phyloP scores from a whole-genome alignment of 2,888 invertebrate species.

The Ophonus ardosiacus region DNA sequence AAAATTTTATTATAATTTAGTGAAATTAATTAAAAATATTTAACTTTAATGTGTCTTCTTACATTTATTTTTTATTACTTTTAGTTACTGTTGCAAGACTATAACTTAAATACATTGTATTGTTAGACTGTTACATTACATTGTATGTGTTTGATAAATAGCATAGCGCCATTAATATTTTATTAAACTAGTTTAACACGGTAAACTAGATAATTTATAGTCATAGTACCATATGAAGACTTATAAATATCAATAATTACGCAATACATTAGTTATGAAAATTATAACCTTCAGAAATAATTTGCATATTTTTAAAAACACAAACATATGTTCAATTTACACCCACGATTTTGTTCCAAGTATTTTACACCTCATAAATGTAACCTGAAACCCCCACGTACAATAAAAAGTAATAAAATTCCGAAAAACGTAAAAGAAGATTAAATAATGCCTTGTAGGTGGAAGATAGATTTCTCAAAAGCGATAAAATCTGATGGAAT shows the following conservation, averaged over 20 bases:
- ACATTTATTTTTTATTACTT: no score
- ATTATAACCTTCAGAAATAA: slow-evolving; percentile 27
- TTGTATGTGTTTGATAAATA: neutral
- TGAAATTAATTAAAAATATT: no score
- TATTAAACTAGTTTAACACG: neutral
- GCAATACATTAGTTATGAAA: slow-evolving; percentile 23
- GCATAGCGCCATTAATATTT: neutral
- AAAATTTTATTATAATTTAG: no score
- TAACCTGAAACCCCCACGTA: slow-evolving; percentile 14
- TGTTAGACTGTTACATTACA: no score
- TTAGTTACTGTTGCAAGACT: no score
- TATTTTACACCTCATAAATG: slow-evolving; percentile 46
- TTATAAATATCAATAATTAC: slow-evolving; percentile 37
- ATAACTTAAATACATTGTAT: no score
- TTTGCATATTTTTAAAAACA: slow-evolving; percentile 39
- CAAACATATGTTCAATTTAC: slow-evolving; percentile 18
- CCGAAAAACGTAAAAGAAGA: slow-evolving; percentile 20
- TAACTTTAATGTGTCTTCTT: no score
- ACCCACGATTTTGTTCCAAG: slow-evolving; percentile 23
- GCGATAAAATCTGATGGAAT: slow-evolving; percentile 20
- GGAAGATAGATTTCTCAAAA: slow-evolving; percentile 27
- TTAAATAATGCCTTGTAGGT: slow-evolving; percentile 5
- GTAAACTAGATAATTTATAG: slow-evolving; percentile 31
- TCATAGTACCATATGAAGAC: slow-evolving; percentile 4
- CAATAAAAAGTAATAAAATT: slow-evolving; percentile 18